Evolutionary conservation across 2,113 vertebrate species (phyloP).

Genomic region (Etheostoma spectabile): DNA sequence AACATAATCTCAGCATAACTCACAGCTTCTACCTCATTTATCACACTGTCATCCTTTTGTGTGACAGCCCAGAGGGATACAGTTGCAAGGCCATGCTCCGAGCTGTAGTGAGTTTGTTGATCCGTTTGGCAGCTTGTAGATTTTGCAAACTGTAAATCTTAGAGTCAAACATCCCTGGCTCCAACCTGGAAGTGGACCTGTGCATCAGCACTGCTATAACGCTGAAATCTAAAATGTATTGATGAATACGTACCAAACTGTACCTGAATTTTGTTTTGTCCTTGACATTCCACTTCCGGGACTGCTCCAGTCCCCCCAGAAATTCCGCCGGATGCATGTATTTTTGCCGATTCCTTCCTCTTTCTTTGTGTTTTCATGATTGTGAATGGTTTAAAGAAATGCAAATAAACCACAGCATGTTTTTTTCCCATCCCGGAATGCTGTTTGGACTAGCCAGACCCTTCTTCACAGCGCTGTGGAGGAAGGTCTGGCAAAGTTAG

Average conservation of each 20-base stretch:
- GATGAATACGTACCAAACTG: not conserved
- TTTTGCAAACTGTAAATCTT: slow-evolving; percentile 24
- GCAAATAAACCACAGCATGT: too few relatives aligned
- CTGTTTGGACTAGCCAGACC: too few relatives aligned
- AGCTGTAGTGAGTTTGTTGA: slow-evolving; percentile 18
- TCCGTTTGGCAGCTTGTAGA: slow-evolving; percentile 16
- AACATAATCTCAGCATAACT: slow-evolving; percentile 5
- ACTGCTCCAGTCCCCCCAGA: too few relatives aligned
- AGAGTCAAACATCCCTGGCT: slow-evolving; percentile 24
- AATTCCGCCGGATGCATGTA: too few relatives aligned
- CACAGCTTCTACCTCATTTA: slow-evolving; percentile 9
- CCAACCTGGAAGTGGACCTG: slow-evolving; percentile 19
- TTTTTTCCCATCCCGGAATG: too few relatives aligned
- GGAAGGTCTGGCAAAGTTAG: too few relatives aligned
- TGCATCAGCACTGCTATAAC: not conserved
- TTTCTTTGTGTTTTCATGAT: too few relatives aligned
- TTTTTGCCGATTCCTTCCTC: too few relatives aligned
- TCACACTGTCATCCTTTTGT: slow-evolving; percentile 12
- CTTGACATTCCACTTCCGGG: too few relatives aligned
- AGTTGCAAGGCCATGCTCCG: slow-evolving; percentile 11
- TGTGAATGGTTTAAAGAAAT: too few relatives aligned
- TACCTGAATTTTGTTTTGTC: not conserved
- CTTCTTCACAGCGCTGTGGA: too few relatives aligned
- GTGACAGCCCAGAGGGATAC: slow-evolving; percentile 11
- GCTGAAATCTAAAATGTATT: not conserved